phyloP scores from a whole-genome alignment of 2,113 vertebrate genomes.

The Psophia crepitans region DNA sequence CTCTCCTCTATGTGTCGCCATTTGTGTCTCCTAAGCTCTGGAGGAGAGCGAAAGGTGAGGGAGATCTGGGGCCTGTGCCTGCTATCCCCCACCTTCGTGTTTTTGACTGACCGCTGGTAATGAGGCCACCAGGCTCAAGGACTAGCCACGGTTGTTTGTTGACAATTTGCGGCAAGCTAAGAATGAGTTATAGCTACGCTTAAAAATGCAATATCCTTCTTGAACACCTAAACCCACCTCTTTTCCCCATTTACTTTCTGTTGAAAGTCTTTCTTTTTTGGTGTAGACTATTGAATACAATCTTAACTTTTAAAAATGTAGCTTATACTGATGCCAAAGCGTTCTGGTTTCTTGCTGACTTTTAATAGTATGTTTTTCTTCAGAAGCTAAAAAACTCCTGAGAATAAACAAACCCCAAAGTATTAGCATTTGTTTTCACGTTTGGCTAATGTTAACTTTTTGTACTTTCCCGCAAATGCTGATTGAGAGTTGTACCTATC shows the following conservation, averaged over 20 bases:
- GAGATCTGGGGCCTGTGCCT: neutral
- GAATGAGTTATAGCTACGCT: neutral
- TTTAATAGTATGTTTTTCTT: neutral
- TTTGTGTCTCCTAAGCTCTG: neutral
- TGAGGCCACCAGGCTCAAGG: neutral
- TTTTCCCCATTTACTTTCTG: neutral
- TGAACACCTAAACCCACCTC: fast-evolving
- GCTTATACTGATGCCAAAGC: neutral
- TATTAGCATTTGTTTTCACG: neutral
- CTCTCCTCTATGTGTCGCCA: neutral
- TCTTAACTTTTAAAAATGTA: neutral
- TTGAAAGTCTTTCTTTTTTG: neutral
- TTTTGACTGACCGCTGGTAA: neutral
- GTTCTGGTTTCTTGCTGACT: neutral
- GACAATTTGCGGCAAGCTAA: neutral
- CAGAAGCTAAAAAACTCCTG: neutral
- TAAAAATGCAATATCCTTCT: neutral
- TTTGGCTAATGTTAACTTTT: neutral
- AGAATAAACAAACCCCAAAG: neutral
- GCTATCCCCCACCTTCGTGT: fast-evolving
- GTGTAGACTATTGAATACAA: neutral
- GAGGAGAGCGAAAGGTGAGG: neutral
- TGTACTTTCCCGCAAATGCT: neutral
- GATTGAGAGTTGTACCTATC: neutral
- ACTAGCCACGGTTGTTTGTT: neutral